Evolutionary conservation across 1,140 invertebrate genomes (phyloP).

Genomic region (Trichonephila clavipes): DNA sequence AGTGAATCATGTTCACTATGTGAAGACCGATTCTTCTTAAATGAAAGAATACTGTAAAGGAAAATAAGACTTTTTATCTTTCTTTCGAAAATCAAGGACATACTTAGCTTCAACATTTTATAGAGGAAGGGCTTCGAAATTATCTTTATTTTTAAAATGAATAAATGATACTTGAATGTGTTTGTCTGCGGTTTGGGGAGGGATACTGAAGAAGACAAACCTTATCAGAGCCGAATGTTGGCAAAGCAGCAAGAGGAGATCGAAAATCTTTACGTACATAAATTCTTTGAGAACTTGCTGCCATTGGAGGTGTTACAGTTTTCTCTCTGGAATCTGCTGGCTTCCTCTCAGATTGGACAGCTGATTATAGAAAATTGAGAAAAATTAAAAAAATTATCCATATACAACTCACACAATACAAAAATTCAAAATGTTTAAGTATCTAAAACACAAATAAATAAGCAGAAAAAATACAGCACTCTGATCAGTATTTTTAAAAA

Average conservation of each 20-base stretch:
- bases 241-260: conserved; percentile 81
- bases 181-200: background rate
- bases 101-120: too few relatives aligned
- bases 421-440: too few relatives aligned
- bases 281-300: conserved; percentile 81
- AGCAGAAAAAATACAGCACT: too few relatives aligned
- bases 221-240: conserved; percentile 79
- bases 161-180: conserved; percentile 1
- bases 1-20: too few relatives aligned
- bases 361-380: conserved; percentile 78
- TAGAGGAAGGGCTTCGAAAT: background rate
- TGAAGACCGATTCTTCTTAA: too few relatives aligned
- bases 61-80: too few relatives aligned
- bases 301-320: conserved; percentile 78
- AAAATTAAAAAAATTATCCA: too few relatives aligned
- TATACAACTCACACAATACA: too few relatives aligned
- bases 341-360: conserved; percentile 84
- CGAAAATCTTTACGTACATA: conserved; percentile 82
- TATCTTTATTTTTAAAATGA: background rate
- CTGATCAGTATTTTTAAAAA: too few relatives aligned
- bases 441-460: too few relatives aligned
- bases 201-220: conserved; percentile 59
- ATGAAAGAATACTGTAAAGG: too few relatives aligned
- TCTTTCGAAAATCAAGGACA: too few relatives aligned
- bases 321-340: conserved; percentile 81